These are phyloP conservation scores for Rhorus exstirpatorius DNA, from an alignment of 2,888 invertebrate genomes.

Conservation along the genomic window DNA sequence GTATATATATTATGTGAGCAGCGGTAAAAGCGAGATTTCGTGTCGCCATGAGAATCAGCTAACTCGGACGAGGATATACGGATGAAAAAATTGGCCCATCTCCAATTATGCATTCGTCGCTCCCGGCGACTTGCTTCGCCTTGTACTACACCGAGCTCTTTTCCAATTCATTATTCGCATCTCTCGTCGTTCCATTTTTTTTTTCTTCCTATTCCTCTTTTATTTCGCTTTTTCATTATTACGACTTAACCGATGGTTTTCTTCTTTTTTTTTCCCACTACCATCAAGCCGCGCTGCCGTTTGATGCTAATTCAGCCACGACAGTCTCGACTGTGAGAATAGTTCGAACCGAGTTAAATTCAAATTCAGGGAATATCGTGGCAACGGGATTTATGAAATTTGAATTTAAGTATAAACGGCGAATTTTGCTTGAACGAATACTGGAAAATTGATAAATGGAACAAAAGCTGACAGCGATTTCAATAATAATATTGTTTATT, in stretches of 20 bases:
- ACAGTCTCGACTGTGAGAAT: neutral
- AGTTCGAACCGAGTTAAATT: too few relatives aligned
- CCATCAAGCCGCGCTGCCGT: neutral
- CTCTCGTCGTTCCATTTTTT: conserved; percentile 41
- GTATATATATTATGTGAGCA: conserved; percentile 1
- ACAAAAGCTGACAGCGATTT: too few relatives aligned
- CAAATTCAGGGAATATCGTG: too few relatives aligned
- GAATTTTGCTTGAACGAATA: neutral
- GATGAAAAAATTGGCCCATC: conserved; percentile 62
- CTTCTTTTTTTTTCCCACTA: conserved; percentile 14
- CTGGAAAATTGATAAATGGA: neutral
- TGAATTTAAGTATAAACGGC: conserved; percentile 28
- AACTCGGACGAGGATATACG: conserved; percentile 35
- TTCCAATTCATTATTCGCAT: conserved; percentile 63
- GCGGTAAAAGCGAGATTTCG: conserved; percentile 7
- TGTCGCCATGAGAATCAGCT: conserved; percentile 24
- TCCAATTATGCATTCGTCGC: conserved; percentile 65
- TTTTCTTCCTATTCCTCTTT: neutral
- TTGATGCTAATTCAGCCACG: conserved; percentile 11
- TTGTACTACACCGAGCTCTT: conserved; percentile 37
- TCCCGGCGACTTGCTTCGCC: conserved; percentile 50
- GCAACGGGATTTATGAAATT: conserved; percentile 1
- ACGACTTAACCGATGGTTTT: conserved; percentile 36
- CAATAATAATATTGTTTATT: too few relatives aligned
- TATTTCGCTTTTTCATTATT: conserved; percentile 15